These are phyloP conservation scores for Chaetops frenatus DNA, from an alignment of 2,113 vertebrate species.

Conservation along the genomic window DNA sequence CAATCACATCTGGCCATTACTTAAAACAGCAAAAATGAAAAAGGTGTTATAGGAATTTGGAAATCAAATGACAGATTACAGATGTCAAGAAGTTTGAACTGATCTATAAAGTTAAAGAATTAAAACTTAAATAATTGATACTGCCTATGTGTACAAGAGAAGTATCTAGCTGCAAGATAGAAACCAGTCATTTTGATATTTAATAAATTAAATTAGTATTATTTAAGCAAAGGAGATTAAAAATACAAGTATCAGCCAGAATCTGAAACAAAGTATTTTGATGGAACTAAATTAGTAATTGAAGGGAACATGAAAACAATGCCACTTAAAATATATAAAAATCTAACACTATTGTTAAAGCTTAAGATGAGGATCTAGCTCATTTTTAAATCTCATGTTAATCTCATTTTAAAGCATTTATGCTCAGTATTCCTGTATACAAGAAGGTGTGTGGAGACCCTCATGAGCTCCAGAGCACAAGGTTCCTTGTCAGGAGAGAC, in stretches of 20 bases:
- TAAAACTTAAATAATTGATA: background rate
- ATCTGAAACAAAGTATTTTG: background rate
- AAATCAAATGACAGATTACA: background rate
- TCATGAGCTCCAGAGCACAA: background rate
- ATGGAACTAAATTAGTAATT: background rate
- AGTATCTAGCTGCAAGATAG: background rate
- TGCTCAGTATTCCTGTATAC: background rate
- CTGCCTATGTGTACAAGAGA: background rate
- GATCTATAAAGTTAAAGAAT: background rate
- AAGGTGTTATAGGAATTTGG: background rate
- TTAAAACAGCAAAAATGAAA: background rate
- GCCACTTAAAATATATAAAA: background rate
- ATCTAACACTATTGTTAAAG: background rate
- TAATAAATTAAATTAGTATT: background rate
- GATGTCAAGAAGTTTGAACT: background rate
- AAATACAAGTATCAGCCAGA: background rate
- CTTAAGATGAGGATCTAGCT: background rate
- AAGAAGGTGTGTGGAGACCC: background rate
- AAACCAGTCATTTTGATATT: background rate
- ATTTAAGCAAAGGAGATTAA: background rate
- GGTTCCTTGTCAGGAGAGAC: background rate
- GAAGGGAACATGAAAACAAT: background rate
- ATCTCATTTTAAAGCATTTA: background rate
- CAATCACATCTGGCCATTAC: background rate
- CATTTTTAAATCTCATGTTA: background rate